Evolutionary conservation across 1,140 invertebrate genomes (phyloP).

Genomic region (Calycopis cecrops): DNA sequence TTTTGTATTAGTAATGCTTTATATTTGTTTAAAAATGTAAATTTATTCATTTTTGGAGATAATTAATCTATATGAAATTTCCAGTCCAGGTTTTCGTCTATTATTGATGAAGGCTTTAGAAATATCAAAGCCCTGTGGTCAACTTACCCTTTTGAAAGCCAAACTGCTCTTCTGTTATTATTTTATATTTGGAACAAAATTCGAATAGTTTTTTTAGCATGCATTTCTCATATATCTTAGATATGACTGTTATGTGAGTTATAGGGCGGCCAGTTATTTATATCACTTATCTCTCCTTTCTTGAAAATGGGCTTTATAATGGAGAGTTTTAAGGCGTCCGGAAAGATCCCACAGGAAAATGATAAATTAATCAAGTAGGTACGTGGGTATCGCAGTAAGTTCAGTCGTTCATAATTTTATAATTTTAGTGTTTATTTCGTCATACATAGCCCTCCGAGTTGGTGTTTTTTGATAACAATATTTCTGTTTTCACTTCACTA

Average conservation of each 20-base stretch:
- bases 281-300: not conserved
- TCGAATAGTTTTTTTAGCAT: no score
- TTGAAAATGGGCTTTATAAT: not conserved
- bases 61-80: constrained; percentile 1
- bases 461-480: not conserved
- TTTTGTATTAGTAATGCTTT: not conserved
- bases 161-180: no score
- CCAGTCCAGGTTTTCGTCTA: constrained; percentile 6
- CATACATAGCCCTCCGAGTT: not conserved
- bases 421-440: not conserved
- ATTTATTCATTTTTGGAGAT: not conserved
- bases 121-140: no score
- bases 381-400: not conserved
- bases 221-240: not conserved
- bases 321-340: not conserved
- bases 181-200: no score
- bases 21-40: not conserved
- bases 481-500: no score
- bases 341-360: not conserved
- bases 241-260: not conserved
- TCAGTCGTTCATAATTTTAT: not conserved
- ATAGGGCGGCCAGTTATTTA: not conserved
- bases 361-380: not conserved
- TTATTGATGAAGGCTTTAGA: constrained; percentile 2
- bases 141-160: no score